A percentile compares a stretch with the other conserved stretches of the same genome.
These are phyloP conservation scores for Meghimatium bilineatum DNA, from an alignment of 2,888 invertebrate genomes.

Conservation along the genomic window DNA sequence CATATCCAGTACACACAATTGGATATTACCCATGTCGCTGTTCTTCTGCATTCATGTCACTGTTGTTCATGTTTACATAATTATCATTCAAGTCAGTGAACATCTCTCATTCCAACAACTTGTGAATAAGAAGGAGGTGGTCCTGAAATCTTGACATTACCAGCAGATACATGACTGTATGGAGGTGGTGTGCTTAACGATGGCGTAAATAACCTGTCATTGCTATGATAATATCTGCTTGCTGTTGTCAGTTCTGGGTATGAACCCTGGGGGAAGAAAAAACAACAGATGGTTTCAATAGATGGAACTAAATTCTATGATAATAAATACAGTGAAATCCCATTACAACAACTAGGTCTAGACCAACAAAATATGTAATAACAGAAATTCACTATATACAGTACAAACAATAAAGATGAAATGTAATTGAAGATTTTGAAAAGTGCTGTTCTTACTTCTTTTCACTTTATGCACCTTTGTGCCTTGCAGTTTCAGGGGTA, in stretches of 20 bases:
- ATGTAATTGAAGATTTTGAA: too few species aligned
- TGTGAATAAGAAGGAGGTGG: slow-evolving; percentile 49
- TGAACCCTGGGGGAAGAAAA: slow-evolving; percentile 7
- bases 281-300: not conserved
- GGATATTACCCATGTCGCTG: too few species aligned
- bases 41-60: not conserved
- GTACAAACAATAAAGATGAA: too few species aligned
- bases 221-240: not conserved
- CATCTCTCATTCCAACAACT: slow-evolving; percentile 43
- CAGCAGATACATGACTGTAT: slow-evolving; percentile 28
- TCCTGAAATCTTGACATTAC: slow-evolving; percentile 32
- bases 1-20: too few species aligned
- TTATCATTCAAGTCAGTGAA: not conserved
- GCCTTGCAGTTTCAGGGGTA: too few species aligned
- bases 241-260: slow-evolving; percentile 20
- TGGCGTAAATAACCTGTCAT: slow-evolving; percentile 8
- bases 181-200: slow-evolving; percentile 30
- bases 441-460: too few species aligned
- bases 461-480: too few species aligned
- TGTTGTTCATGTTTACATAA: not conserved
- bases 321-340: too few species aligned
- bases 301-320: too few species aligned
- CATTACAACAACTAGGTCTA: too few species aligned
- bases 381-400: too few species aligned
- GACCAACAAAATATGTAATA: too few species aligned